Percentiles rank a stretch among this genome's conserved stretches.
Evolutionary conservation across 2,797 vertebrate genomes (phyloP).

Genomic region (Anguilla megastoma): DNA sequence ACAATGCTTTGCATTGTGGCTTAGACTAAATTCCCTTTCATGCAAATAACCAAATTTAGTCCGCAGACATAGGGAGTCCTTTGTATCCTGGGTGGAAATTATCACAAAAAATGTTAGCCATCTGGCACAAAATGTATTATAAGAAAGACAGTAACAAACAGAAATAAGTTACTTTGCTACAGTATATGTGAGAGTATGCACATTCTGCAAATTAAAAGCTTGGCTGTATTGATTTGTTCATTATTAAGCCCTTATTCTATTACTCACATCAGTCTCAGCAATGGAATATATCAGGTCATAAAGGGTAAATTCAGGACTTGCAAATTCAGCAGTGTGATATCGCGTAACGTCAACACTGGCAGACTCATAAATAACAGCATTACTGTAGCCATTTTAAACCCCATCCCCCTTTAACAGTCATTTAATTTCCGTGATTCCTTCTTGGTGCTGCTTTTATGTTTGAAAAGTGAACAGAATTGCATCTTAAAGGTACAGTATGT

Average conservation of each 20-base stretch:
- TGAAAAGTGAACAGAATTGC: not conserved
- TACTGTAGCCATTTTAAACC: not conserved
- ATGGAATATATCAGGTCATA: not conserved
- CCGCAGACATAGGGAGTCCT: conserved; percentile 38
- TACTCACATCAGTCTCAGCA: not conserved
- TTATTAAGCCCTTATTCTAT: conserved; percentile 6
- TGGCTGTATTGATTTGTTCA: not conserved
- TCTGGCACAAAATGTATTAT: conserved; percentile 44
- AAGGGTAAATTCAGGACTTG: not conserved
- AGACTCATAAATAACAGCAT: not conserved
- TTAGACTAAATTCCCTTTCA: conserved; percentile 45
- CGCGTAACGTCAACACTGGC: not conserved
- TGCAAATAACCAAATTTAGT: conserved; percentile 22
- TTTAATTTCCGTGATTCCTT: not conserved
- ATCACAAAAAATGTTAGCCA: conserved; percentile 25
- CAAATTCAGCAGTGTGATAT: not conserved
- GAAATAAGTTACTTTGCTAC: conserved; percentile 10
- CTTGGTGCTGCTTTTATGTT: not conserved
- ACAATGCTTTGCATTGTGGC: conserved; percentile 45
- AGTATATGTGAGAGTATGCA: not conserved
- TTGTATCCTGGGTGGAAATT: conserved; percentile 42
- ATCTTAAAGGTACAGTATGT: too few species aligned
- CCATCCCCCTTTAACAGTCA: not conserved
- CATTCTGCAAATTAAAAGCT: not conserved
- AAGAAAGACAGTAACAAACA: conserved; percentile 32